Evolutionary conservation across 1,140 invertebrate species (phyloP).

Genomic region (Cyphomyrmex costatus): DNA sequence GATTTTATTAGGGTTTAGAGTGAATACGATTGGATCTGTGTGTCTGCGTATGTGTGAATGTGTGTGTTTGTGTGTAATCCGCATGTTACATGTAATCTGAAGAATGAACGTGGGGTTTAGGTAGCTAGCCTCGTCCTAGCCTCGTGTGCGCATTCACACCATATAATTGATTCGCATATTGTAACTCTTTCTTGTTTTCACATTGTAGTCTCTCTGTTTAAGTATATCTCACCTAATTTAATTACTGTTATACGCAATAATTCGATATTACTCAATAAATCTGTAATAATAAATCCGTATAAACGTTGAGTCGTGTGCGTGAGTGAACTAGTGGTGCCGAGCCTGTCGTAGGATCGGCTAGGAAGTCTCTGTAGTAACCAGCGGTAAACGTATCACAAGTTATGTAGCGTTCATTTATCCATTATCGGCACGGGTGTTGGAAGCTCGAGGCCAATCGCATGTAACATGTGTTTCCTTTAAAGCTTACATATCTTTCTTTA

Average conservation of each 20-base stretch:
- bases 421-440: slow-evolving; percentile 82
- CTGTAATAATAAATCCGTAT: slow-evolving; percentile 83
- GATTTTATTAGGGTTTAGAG: slow-evolving; percentile 85
- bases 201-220: slow-evolving; percentile 71
- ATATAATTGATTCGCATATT: slow-evolving; percentile 71
- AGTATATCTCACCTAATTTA: slow-evolving; percentile 79
- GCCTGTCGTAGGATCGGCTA: slow-evolving; percentile 80
- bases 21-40: slow-evolving; percentile 82
- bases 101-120: slow-evolving; percentile 80
- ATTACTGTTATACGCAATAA: slow-evolving; percentile 78
- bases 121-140: slow-evolving; percentile 86
- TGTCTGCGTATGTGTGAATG: background rate
- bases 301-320: slow-evolving; percentile 86
- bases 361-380: slow-evolving; percentile 87
- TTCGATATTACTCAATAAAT: slow-evolving; percentile 85
- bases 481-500: background rate
- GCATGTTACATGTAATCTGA: slow-evolving; percentile 61
- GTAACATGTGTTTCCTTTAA: background rate
- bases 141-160: slow-evolving; percentile 83
- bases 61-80: slow-evolving; percentile 54
- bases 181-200: slow-evolving; percentile 59
- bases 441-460: slow-evolving; percentile 69
- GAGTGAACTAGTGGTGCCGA: slow-evolving; percentile 87
- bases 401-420: slow-evolving; percentile 86
- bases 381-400: slow-evolving; percentile 87